Base-by-base conservation (phyloP, 1,140 invertebrate genomes). In the Drosophila sp. region DNA sequence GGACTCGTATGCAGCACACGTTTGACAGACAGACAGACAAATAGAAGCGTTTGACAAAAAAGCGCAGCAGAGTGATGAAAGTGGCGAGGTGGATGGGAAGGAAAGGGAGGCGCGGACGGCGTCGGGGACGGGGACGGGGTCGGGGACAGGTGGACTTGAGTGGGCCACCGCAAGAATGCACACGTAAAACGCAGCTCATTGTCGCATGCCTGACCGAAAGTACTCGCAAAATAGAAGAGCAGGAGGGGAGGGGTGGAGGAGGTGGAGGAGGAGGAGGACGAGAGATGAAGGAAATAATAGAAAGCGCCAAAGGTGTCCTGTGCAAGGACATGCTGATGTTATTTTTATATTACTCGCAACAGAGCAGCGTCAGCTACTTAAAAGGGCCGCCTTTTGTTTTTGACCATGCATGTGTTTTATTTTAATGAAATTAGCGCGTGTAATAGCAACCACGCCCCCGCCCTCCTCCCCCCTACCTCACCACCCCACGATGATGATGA, bases 381-480 rank as follows among this genome's bases (percentile, higher is more conserved):
- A 61, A 59, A 64, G 48, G 27, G 72, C 56, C 51, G 56, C 74
- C 80, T 61, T 82, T 89, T 89, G 83, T 89, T 89, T 83, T 89
- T 89, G 83, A 70, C 70, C 79, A 67, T 73, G 80, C 83, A 89
- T 89, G 83, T 89, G 83, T 89, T 89, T 89, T 89, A 89, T 89
- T 89, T 89, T 89, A 89, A 89, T 89, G 83, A 89, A 89, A 89
- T 89, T 89, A 89, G 89, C 83, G 83, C 83, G 65, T 87, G 83
- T 89, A 80, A 87, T 71, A 72, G 53, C 83, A 82, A 66, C 79
- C 64, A 76, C 81, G 66, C 78, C 75, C 62, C 56, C 54, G n/a
- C n/a, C n/a, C n/a, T n/a, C n/a, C n/a, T n/a, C n/a, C n/a, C n/a
- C n/a, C n/a, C n/a, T n/a, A n/a, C n/a, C n/a, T n/a, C n/a, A n/a